phyloP scores from a whole-genome alignment of 2,113 vertebrate species.

The Triplophysa tibetana region DNA sequence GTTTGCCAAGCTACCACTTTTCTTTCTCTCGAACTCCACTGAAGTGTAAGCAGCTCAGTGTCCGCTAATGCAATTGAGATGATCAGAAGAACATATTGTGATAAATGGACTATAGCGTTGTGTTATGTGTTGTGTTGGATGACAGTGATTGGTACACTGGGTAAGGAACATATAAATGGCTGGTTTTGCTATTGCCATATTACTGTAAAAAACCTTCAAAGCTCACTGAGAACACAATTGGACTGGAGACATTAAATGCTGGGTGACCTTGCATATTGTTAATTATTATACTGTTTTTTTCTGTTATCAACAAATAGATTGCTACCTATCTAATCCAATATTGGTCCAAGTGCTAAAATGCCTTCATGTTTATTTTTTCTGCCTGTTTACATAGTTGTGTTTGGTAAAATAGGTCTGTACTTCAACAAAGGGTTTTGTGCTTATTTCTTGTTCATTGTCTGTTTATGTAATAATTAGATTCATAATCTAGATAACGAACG shows the following conservation, averaged over 20 bases:
- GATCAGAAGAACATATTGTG: background rate
- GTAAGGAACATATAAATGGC: too few species aligned
- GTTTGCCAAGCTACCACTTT: conserved; percentile 54
- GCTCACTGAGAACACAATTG: too few species aligned
- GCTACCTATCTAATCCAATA: background rate
- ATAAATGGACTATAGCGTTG: conserved; percentile 11
- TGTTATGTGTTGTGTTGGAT: background rate
- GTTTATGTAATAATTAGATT: background rate
- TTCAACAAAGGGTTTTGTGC: background rate
- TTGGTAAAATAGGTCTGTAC: background rate
- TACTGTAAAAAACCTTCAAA: background rate
- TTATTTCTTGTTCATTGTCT: background rate
- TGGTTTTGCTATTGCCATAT: background rate
- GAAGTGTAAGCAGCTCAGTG: background rate
- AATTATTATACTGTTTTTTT: background rate
- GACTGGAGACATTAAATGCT: background rate
- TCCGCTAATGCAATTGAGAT: conserved; percentile 13
- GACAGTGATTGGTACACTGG: background rate
- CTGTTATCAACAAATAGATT: background rate
- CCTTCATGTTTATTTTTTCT: background rate
- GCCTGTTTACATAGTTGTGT: background rate
- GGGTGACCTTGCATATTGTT: background rate
- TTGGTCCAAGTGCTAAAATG: too few species aligned
- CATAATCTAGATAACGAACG: background rate
- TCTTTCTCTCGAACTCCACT: background rate